phyloP scores from a whole-genome alignment of 2,113 vertebrate genomes.

The Lamprotornis superbus region DNA sequence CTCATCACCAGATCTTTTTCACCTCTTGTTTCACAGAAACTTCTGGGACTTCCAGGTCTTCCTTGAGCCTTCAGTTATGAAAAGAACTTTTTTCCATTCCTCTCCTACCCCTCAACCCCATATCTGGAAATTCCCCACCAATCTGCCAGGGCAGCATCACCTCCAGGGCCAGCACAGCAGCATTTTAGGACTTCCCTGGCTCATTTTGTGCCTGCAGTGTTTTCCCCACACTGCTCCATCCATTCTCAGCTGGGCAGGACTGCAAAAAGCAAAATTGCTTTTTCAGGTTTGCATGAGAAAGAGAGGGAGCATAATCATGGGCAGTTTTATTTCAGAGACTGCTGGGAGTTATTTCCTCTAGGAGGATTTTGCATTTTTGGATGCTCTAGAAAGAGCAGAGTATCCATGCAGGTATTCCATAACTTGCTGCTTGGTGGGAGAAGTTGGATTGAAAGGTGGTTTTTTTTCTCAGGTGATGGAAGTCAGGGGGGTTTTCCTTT shows the following conservation, averaged over 20 bases:
- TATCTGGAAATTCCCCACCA: neutral
- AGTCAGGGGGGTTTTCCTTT: neutral
- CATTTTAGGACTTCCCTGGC: neutral
- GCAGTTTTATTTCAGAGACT: neutral
- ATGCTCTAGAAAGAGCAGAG: neutral
- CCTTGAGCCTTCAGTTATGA: fast-evolving
- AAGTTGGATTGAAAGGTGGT: neutral
- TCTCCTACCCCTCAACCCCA: neutral
- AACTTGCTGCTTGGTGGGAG: neutral
- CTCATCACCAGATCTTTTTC: neutral
- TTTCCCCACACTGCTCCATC: neutral
- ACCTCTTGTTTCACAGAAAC: neutral
- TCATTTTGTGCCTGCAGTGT: neutral
- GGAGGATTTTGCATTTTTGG: neutral
- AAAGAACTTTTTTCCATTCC: fast-evolving
- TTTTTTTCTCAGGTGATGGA: neutral
- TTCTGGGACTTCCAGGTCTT: neutral
- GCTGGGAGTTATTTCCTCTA: neutral
- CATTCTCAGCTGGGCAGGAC: neutral
- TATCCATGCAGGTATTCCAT: fast-evolving
- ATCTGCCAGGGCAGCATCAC: fast-evolving
- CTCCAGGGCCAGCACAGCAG: neutral
- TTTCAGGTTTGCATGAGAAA: neutral
- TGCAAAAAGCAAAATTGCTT: neutral
- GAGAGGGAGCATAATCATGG: neutral